These are phyloP conservation scores for Orussus abietinus DNA, from an alignment of 1,140 invertebrate genomes.

Conservation along the genomic window DNA sequence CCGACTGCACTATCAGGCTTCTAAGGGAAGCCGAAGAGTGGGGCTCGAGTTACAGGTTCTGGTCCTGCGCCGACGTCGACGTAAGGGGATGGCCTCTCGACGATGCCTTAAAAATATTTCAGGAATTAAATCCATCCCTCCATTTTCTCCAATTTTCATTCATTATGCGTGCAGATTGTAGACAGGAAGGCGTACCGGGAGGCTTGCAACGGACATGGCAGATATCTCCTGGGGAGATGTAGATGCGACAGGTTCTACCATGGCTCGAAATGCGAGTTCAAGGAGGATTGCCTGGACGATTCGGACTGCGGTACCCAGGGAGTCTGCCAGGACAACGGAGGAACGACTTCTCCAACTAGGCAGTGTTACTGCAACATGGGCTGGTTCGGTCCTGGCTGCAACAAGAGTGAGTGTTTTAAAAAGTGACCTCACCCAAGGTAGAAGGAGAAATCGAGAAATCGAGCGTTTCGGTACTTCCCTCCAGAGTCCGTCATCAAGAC, in stretches of 20 bases:
- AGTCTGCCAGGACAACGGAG: slow-evolving; percentile 73
- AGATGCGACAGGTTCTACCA: slow-evolving; percentile 80
- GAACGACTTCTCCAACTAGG: slow-evolving; percentile 73
- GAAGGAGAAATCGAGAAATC: slow-evolving; percentile 5
- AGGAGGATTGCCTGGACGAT: slow-evolving; percentile 78
- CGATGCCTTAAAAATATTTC: slow-evolving; percentile 78
- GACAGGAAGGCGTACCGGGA: slow-evolving; percentile 70
- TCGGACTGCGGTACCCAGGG: slow-evolving; percentile 81
- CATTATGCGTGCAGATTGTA: slow-evolving; percentile 33
- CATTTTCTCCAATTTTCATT: neutral
- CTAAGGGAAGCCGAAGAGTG: slow-evolving; percentile 87
- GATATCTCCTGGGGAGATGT: slow-evolving; percentile 70
- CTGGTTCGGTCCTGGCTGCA: slow-evolving; percentile 77
- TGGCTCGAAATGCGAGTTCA: slow-evolving; percentile 78
- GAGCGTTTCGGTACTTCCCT: slow-evolving; percentile 21
- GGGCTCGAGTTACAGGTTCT: slow-evolving; percentile 80
- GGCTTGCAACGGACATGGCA: slow-evolving; percentile 77
- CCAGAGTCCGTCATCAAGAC: slow-evolving; percentile 64
- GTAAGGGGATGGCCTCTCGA: slow-evolving; percentile 92
- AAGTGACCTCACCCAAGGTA: neutral
- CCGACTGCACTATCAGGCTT: slow-evolving; percentile 84
- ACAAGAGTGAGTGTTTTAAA: slow-evolving; percentile 62
- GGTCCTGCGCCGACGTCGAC: slow-evolving; percentile 94
- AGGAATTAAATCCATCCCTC: neutral
- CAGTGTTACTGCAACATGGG: slow-evolving; percentile 88